Conservation (phyloP, 1,140 invertebrate genomes). For the Ceratosolen fusciceps region DNA sequence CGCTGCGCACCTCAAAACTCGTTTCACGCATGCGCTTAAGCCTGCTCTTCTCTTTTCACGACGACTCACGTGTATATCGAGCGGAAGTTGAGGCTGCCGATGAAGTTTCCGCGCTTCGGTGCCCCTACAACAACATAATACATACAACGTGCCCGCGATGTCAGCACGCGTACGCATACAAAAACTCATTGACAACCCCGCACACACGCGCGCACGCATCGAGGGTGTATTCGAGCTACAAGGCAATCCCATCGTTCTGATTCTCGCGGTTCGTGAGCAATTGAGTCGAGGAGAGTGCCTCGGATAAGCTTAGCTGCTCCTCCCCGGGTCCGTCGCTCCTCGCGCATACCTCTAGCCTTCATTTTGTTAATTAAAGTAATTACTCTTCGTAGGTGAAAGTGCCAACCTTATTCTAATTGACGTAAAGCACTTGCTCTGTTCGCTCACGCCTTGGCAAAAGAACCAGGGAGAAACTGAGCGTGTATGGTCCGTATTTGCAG, state of each 20-base stretch:
- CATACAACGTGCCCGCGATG: constrained; percentile 1
- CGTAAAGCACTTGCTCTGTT: constrained; percentile 69
- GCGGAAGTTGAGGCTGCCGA: constrained; percentile 1
- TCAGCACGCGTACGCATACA: not conserved
- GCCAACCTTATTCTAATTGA: constrained; percentile 74
- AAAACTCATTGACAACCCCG: no score
- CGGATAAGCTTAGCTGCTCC: constrained; percentile 15
- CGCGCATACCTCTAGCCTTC: constrained; percentile 66
- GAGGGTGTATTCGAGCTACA: no score
- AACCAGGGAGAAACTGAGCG: constrained; percentile 43
- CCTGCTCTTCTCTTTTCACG: not conserved
- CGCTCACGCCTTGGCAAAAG: constrained; percentile 51
- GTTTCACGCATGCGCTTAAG: no score
- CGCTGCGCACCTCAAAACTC: no score
- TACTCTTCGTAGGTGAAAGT: constrained; percentile 73
- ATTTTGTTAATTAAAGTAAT: constrained; percentile 75
- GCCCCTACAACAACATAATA: constrained; percentile 13
- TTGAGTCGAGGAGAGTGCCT: constrained; percentile 29
- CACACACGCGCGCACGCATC: no score
- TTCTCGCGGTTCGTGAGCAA: constrained; percentile 45
- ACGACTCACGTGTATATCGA: not conserved
- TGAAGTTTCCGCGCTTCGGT: not conserved
- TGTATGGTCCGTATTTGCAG: constrained; percentile 11
- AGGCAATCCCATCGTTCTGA: constrained; percentile 36
- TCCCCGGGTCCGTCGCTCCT: constrained; percentile 2